These are phyloP conservation scores for Toxotes chatareus DNA, from an alignment of 2,113 vertebrate genomes.

Conservation along the genomic window DNA sequence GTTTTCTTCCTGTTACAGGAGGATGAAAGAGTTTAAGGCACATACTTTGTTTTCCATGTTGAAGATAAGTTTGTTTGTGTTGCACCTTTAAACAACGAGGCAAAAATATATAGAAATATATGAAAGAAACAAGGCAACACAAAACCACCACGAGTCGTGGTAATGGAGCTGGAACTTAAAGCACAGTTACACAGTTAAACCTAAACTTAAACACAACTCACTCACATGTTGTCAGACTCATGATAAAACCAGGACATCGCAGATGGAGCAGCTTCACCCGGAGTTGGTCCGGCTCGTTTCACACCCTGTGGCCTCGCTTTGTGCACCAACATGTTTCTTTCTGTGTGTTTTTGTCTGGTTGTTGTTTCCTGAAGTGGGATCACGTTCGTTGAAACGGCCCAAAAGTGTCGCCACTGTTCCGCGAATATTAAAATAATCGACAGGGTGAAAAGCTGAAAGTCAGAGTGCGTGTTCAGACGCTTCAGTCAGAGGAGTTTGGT, in stretches of 20 bases:
- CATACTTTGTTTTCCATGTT: not conserved
- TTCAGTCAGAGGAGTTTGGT: no score
- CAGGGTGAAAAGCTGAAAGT: no score
- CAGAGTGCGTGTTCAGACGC: no score
- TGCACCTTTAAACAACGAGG: no score
- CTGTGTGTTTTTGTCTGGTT: not conserved
- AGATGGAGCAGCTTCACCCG: not conserved
- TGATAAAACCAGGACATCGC: not conserved
- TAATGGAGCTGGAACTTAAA: no score
- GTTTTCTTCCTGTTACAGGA: not conserved
- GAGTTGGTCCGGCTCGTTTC: not conserved
- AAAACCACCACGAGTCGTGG: no score
- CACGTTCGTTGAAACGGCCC: not conserved
- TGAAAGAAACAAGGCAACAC: no score
- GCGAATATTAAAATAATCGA: no score
- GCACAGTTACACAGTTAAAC: no score
- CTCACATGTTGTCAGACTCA: not conserved
- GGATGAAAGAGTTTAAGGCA: not conserved
- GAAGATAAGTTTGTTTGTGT: no score
- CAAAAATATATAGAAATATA: no score
- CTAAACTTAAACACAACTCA: not conserved
- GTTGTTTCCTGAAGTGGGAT: slow-evolving; percentile 27
- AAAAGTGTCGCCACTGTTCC: no score
- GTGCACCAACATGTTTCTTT: not conserved
- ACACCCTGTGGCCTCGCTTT: slow-evolving; percentile 51